These are phyloP conservation scores for Melinaea menophilus DNA, from an alignment of 2,888 invertebrate genomes.

Conservation along the genomic window DNA sequence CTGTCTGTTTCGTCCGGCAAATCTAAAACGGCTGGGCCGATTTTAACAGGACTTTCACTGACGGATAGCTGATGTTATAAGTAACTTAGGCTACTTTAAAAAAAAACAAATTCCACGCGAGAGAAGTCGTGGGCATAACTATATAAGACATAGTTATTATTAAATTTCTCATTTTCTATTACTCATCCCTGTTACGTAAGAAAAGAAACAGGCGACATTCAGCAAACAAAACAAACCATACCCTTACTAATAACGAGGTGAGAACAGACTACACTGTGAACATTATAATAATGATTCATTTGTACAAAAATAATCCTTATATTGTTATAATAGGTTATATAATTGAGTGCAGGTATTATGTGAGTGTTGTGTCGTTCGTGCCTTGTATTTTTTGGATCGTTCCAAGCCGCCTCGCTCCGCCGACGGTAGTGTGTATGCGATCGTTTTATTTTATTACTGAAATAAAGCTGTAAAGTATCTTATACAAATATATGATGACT, in stretches of 20 bases:
- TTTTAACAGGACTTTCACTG: too few relatives aligned
- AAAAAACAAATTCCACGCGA: too few relatives aligned
- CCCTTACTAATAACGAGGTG: conserved; percentile 17
- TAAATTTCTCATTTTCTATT: too few relatives aligned
- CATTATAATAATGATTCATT: too few relatives aligned
- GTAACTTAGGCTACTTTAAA: too few relatives aligned
- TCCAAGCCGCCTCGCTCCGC: conserved; percentile 22
- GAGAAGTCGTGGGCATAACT: too few relatives aligned
- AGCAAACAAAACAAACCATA: conserved; percentile 9
- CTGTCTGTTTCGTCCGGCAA: too few relatives aligned
- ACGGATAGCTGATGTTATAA: too few relatives aligned
- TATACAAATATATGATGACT: background rate
- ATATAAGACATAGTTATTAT: too few relatives aligned
- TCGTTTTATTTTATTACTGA: conserved; percentile 23
- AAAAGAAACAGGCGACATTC: conserved; percentile 13
- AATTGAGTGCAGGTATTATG: conserved; percentile 1
- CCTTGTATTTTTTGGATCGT: conserved; percentile 16
- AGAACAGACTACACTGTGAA: conserved; percentile 7
- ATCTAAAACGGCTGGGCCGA: too few relatives aligned
- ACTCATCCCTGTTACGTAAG: background rate
- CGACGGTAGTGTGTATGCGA: conserved; percentile 15
- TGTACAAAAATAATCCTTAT: conserved; percentile 2
- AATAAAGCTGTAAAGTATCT: conserved; percentile 21
- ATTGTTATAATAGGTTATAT: background rate
- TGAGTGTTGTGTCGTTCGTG: background rate